Base-by-base conservation (phyloP, 2,113 vertebrate species). In the Jacana jacana region DNA sequence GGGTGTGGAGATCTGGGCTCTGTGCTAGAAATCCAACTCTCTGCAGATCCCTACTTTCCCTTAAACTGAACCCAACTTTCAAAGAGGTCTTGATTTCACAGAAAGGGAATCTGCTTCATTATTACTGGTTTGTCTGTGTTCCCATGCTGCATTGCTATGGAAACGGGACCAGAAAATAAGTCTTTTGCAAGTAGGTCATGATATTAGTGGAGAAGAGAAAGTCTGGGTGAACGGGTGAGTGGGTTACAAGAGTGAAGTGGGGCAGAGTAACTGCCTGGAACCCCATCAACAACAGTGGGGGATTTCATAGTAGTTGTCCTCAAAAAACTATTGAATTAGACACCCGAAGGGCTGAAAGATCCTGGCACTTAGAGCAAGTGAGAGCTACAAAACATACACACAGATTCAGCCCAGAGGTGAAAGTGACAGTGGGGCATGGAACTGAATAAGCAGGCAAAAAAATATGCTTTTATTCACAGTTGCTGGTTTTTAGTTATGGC, bases 81-180 rank as follows among this genome's bases (percentile, higher is more conserved):
- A 84, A 76, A 90, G 63, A 87, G 40, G 66, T 76, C 86, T 79
- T 46, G 69, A 78, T 91, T 93, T 89, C 77, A 75, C 73, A 66
- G 76, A 64, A 65, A 18, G 30, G 44, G 60, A 76, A 76, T 70
- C 55, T 48, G 5, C 13, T 88, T 89, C n/a, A 8, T 83, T 92
- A 83, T 73, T 70, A 55, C 65, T 68, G 48, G 68, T 60, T 86
- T 91, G 42, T 58, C 85, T 80, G 78, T 13, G 1, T 75, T 96
- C 81, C 69, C 44, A 33, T 68, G 88, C 80, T 86, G 46, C 57
- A 97, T 93, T 88, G 85, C 95, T 96, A 97, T 97, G 91, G 94
- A 93, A 97, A 97, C 88, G 1, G 80, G 60, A 72, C 57, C 76
- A 81, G 89, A 94, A 96, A 86, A 89, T 79, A 68, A 18, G 17